phyloP scores from a whole-genome alignment of 1,140 invertebrate species.

The Ptiloglossa arizonensis region DNA sequence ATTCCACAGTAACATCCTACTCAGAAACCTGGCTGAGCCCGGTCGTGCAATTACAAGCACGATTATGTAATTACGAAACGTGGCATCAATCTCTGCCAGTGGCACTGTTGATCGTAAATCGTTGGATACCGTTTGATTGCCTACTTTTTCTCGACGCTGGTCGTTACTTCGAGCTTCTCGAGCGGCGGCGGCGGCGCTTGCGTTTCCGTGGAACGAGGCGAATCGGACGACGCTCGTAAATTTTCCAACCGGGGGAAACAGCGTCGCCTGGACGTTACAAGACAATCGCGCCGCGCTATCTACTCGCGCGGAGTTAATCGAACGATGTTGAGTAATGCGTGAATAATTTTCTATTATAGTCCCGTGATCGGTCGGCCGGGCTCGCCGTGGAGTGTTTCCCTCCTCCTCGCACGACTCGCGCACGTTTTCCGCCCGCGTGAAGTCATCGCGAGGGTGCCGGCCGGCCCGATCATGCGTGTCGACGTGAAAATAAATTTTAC shows the following conservation, averaged over 20 bases:
- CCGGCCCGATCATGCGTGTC: constrained; percentile 50
- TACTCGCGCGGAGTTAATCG: constrained; percentile 38
- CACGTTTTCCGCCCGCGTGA: constrained; percentile 30
- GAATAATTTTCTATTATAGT: constrained; percentile 60
- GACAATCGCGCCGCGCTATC: constrained; percentile 51
- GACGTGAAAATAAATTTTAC: constrained; percentile 46
- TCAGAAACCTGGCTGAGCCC: neutral
- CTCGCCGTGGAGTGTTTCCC: constrained; percentile 9
- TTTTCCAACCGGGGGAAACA: neutral
- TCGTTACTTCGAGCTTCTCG: neutral
- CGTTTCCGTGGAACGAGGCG: constrained; percentile 18
- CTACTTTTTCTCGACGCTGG: constrained; percentile 9
- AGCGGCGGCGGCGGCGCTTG: neutral
- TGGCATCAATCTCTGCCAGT: constrained; percentile 40
- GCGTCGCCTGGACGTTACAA: constrained; percentile 36
- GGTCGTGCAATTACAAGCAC: constrained; percentile 13
- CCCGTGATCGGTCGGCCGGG: constrained; percentile 17
- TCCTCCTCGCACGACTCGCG: constrained; percentile 26
- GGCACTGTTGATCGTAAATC: constrained; percentile 34
- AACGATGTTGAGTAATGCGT: constrained; percentile 54
- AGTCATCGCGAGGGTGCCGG: constrained; percentile 43
- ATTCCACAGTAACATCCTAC: constrained; percentile 41
- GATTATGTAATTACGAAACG: constrained; percentile 44
- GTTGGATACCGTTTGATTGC: constrained; percentile 39
- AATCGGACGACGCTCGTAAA: constrained; percentile 43